Evolutionary conservation across 1,140 invertebrate genomes (phyloP), one percentile per base, ranked within the genome.

Genomic region (Scaptomyza montana): DNA sequence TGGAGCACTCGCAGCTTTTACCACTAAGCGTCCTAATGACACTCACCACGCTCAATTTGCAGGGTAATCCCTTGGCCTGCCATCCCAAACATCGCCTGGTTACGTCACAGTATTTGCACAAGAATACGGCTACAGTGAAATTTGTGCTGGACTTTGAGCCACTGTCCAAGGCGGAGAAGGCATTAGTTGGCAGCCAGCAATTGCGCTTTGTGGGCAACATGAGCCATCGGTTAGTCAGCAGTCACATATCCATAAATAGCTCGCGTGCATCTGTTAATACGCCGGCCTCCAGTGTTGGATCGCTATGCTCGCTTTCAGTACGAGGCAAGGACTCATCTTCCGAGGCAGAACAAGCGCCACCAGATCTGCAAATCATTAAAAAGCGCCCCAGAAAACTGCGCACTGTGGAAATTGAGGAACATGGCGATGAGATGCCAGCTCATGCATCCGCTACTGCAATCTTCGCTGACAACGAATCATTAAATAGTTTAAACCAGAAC

Each of bases 11-110:
- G 30, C 77, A 90, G 10, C 87, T 95, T 1, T 91, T 93, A 74
- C 93, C 94, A 2, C 71, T 95, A 0, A 92, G 93, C 57, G 92
- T 92, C 45, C 92, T 95, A 66, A 87, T 93, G 7, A 91, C 93
- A 2, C 89, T 95, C 2, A 90, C 93, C 45, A 93, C 91, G 80
- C 57, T 95, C 7, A 93, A 93, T 62, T 79, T 95, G 8, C 90
- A 93, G 64, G 94, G 94, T 2, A 95, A 95, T 92, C 94, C 95
- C 2, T 73, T 95, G 7, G 92, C 93, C 30, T 95, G 93, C 86
- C 93, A 94, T 91, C 92, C 93, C 0, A 92, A 93, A 39, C 94
- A 95, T 90, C 92, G 95, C 46, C 69, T 92, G 64, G 79, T 93
- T 4, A 93, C 93, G 2, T 93, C 93, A 2, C 92, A 93, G 77